Conservation (phyloP, 2,113 vertebrate species). For the Gavia stellata region DNA sequence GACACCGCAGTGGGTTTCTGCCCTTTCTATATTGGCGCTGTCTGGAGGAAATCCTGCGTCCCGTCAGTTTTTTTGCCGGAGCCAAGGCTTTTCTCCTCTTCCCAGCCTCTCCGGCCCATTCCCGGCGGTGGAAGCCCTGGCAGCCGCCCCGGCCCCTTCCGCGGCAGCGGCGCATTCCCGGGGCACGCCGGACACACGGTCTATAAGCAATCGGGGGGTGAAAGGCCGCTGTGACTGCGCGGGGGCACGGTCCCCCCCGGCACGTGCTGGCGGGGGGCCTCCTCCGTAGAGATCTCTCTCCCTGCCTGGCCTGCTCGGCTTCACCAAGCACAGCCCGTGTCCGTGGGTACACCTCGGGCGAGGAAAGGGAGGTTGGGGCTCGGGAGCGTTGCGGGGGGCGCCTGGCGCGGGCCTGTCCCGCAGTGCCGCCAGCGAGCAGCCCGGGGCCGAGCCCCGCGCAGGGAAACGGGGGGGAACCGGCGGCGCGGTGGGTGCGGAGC, state of each 20-base stretch:
- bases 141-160: background rate
- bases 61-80: background rate
- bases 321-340: background rate
- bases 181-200: fast-evolving
- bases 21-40: background rate
- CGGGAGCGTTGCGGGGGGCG: background rate
- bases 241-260: background rate
- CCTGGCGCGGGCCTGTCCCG: background rate
- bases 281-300: too few relatives aligned
- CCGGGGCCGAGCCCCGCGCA: background rate
- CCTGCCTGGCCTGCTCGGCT: background rate
- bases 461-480: background rate
- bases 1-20: background rate
- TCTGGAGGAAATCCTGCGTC: background rate
- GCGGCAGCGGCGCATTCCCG: background rate
- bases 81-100: background rate
- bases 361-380: background rate
- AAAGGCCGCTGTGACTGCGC: background rate
- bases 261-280: background rate
- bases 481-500: background rate
- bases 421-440: background rate
- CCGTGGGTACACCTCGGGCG: background rate
- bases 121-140: background rate
- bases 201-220: too few relatives aligned
- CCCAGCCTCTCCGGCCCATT: background rate